These are phyloP conservation scores for Toxonevra muliebris DNA, from an alignment of 2,888 invertebrate genomes.

Conservation along the genomic window DNA sequence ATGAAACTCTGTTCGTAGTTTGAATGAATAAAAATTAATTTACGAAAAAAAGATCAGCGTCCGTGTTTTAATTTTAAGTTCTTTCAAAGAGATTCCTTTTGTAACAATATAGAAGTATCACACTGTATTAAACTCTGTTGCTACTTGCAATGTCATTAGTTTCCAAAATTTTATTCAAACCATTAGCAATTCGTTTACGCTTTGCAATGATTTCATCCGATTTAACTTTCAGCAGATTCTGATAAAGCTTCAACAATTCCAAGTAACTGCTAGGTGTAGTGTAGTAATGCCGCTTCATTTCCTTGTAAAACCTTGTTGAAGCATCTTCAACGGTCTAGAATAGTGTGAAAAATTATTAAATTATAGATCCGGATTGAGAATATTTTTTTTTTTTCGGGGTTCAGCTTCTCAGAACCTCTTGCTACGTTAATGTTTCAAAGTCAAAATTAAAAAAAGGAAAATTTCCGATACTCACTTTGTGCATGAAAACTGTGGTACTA, in stretches of 20 bases:
- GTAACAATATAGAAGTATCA: background rate
- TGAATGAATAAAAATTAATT: no score
- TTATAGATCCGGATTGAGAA: no score
- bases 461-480: no score
- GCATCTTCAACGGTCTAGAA: constrained; percentile 79
- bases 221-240: constrained; percentile 75
- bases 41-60: no score
- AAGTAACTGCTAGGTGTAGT: constrained; percentile 92
- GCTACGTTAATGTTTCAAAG: no score
- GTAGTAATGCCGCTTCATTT: constrained; percentile 87
- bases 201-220: constrained; percentile 73
- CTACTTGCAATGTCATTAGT: constrained; percentile 60
- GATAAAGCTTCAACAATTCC: constrained; percentile 83
- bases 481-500: constrained; percentile 76
- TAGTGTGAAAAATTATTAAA: no score
- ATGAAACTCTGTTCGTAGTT: no score
- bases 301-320: constrained; percentile 79
- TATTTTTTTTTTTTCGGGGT: no score
- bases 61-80: no score
- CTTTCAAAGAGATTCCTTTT: no score
- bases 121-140: background rate
- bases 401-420: no score
- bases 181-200: constrained; percentile 78
- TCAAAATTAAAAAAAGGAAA: background rate
- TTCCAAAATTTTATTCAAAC: constrained; percentile 68